These are phyloP conservation scores for Rotaria socialis DNA, from an alignment of 2,888 invertebrate species.

Conservation along the genomic window DNA sequence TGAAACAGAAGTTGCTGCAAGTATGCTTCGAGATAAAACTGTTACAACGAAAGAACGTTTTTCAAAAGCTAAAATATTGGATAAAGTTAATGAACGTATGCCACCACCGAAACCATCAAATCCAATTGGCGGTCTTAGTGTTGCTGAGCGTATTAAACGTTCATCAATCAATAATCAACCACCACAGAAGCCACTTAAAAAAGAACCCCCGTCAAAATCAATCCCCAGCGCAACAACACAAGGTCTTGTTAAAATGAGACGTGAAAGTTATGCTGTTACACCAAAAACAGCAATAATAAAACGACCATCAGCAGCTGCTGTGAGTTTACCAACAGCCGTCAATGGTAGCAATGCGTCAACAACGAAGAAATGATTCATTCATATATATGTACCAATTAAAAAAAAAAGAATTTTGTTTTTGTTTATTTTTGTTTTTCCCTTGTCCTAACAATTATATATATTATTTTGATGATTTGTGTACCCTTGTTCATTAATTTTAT, in stretches of 20 bases:
- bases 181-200: not conserved
- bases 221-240: not conserved
- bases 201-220: not conserved
- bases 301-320: not conserved
- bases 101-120: not conserved
- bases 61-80: not conserved
- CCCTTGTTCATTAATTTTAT: too few species aligned
- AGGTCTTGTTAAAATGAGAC: constrained; percentile 34
- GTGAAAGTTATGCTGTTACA: not conserved
- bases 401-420: too few species aligned
- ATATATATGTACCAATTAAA: not conserved
- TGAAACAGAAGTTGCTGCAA: constrained; percentile 13
- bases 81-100: constrained; percentile 35
- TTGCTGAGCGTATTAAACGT: not conserved
- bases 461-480: too few species aligned
- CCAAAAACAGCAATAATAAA: not conserved
- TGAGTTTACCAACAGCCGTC: not conserved
- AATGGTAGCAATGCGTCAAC: not conserved
- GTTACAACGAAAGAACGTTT: not conserved
- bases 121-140: too few species aligned
- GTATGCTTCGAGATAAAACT: not conserved
- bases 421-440: not conserved
- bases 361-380: not conserved
- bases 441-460: not conserved
- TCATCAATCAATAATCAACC: not conserved